Evolutionary conservation across 1,140 invertebrate genomes (phyloP), one percentile per base, ranked within the genome.

Genomic region (Eriosoma lanigerum): DNA sequence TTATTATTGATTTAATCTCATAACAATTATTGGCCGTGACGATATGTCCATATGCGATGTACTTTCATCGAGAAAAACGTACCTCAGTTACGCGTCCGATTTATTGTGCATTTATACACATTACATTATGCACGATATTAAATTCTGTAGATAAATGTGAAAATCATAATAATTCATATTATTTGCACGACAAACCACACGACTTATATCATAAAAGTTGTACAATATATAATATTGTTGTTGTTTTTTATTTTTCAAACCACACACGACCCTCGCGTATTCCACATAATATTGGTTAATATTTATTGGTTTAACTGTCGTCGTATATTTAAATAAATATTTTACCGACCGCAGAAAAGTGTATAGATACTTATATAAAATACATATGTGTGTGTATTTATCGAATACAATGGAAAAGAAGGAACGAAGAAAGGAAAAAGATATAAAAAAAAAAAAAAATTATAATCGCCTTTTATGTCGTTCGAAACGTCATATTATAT

Each of bases 361-460:
- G 8, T 38, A 38, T 38, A 38, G 3, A 3, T 38, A 38, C 32
- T 38, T 38, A 8, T 38, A 38, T 38, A 38, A 4, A 4, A 38
- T 38, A 8, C 19, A 13, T 24, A 38, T 21, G 24, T 50, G 73
- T 24, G 21, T 60, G 21, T 8, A 19, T 8, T 46, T 21, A 13
- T 26, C 26, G 56, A 62, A 62, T 62, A 78, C 75, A 78, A 78
- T 60, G 56, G 54, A 17, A 19, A 62, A n/a, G 24, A n/a, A 29
- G 19, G 19, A 4, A 52, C 2, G 10, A 4, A 24, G 29, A 52
- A 9, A 62, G 15, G 26, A 72, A 83, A 83, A 72, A 48, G 81
- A 81, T 82, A n/a, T n/a, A n/a, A 24, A 52, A 52, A 9, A 62
- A 24, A 48, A 72, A 83, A 83, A 72, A 48, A 81, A 81, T 82